Percentiles rank a stretch among this genome's conserved stretches.
Conservation (phyloP, 2,113 vertebrate genomes). For the Etheostoma spectabile region DNA sequence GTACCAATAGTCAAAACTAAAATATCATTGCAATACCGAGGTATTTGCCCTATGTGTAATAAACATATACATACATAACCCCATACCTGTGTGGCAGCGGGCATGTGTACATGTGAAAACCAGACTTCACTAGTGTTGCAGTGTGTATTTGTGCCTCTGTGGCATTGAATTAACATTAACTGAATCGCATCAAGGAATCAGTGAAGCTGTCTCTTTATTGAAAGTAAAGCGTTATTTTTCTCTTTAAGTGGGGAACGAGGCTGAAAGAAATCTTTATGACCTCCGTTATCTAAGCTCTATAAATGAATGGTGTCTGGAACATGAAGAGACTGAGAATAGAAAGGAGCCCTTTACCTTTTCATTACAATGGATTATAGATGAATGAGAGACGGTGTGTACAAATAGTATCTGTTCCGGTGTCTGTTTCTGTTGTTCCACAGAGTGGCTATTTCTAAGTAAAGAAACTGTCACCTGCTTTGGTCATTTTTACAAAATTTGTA, state of each 20-base stretch:
- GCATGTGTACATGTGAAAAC: neutral
- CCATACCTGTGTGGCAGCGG: neutral
- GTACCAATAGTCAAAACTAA: too few relatives aligned
- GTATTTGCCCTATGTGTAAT: too few relatives aligned
- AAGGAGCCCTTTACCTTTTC: conserved; percentile 18
- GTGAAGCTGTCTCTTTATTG: neutral
- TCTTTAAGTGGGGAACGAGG: neutral
- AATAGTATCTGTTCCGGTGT: neutral
- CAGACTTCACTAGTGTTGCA: neutral
- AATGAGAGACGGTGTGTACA: neutral
- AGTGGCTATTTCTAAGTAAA: neutral
- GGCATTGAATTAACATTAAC: neutral
- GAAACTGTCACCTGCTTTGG: neutral
- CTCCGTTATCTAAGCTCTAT: neutral
- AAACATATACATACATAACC: too few relatives aligned
- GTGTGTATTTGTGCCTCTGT: conserved; percentile 4
- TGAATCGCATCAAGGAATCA: neutral
- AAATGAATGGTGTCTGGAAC: conserved; percentile 2
- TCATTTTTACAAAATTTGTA: neutral
- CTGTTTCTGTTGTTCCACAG: neutral
- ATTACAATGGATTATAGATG: conserved; percentile 26
- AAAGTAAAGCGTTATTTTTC: neutral
- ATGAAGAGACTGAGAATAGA: neutral
- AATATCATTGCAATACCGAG: too few relatives aligned
- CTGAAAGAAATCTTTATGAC: neutral